Percentiles rank a stretch among this genome's conserved stretches.
phyloP scores from a whole-genome alignment of 2,113 vertebrate species.

The Brachypodius melanocephalos region DNA sequence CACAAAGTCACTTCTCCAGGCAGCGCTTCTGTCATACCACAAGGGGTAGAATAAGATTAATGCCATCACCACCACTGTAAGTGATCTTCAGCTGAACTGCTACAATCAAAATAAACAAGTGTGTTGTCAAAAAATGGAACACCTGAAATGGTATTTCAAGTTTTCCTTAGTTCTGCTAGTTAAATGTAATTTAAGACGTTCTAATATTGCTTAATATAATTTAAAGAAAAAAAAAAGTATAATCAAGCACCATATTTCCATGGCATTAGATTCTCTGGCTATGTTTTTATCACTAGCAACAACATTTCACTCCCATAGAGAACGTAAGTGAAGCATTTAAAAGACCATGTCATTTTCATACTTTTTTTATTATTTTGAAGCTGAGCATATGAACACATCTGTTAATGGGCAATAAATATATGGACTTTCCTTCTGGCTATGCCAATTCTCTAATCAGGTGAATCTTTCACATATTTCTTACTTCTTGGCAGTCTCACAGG shows the following conservation, averaged over 20 bases:
- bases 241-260: background rate
- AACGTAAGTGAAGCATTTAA: background rate
- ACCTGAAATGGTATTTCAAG: background rate
- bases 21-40: background rate
- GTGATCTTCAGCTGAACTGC: background rate
- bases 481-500: background rate
- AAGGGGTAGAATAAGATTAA: background rate
- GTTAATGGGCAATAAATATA: background rate
- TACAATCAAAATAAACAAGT: background rate
- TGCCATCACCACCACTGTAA: rapidly evolving
- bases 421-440: background rate
- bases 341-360: background rate
- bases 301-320: background rate
- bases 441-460: background rate
- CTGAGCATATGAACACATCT: background rate
- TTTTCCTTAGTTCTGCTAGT: background rate
- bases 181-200: background rate
- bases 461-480: background rate
- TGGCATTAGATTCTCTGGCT: background rate
- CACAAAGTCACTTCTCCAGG: background rate
- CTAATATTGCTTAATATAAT: background rate
- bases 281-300: background rate
- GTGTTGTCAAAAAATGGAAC: background rate
- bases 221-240: background rate
- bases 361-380: background rate